Conservation (phyloP, 1,140 invertebrate species). For the Eurosta solidaginis region DNA sequence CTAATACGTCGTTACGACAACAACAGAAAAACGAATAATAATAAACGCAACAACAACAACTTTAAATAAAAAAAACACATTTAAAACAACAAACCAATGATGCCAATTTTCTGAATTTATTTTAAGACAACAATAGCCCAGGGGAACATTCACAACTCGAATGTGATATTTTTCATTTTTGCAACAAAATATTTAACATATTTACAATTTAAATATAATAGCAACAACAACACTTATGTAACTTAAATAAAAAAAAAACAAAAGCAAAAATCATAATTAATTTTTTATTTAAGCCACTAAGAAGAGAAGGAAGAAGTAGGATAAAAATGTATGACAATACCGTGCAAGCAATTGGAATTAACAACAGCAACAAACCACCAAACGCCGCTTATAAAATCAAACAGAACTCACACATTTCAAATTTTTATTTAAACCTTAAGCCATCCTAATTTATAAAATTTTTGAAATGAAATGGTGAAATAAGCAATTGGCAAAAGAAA, state of each 20-base stretch:
- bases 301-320: too few relatives aligned
- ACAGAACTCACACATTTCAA: too few relatives aligned
- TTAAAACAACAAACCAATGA: conserved; percentile 44
- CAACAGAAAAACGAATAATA: conserved; percentile 36
- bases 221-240: conserved; percentile 34
- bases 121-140: conserved; percentile 59
- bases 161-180: conserved; percentile 59
- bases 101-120: conserved; percentile 47
- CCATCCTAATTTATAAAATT: conserved; percentile 52
- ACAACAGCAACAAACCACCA: too few relatives aligned
- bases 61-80: too few relatives aligned
- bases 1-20: conserved; percentile 31
- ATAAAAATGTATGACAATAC: too few relatives aligned
- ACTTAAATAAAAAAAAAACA: neutral
- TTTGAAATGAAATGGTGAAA: conserved; percentile 4
- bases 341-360: too few relatives aligned
- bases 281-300: neutral
- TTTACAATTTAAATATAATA: conserved; percentile 38
- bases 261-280: conserved; percentile 30
- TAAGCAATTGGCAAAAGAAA: conserved; percentile 28
- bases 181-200: conserved; percentile 44
- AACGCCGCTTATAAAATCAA: too few relatives aligned
- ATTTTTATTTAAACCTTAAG: too few relatives aligned
- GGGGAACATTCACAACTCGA: conserved; percentile 60
- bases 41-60: conserved; percentile 39